Conservation (phyloP, 2,113 vertebrate species). For the Phrynosoma blainvillii region DNA sequence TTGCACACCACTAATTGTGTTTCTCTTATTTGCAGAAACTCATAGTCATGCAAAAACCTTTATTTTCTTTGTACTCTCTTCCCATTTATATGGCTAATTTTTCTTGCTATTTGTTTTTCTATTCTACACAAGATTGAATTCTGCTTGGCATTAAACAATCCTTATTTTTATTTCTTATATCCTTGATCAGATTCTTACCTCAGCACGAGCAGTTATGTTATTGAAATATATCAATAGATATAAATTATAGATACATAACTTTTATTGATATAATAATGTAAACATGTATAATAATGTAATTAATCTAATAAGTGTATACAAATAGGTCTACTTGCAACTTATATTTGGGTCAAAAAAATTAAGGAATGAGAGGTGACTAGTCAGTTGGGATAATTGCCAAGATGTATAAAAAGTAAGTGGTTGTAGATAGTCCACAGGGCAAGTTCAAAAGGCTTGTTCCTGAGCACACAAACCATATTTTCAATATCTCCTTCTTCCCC, state of each 20-base stretch:
- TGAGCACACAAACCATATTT: background rate
- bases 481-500: background rate
- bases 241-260: background rate
- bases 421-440: background rate
- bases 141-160: conserved; percentile 25
- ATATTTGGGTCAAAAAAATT: background rate
- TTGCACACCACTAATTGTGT: conserved; percentile 2
- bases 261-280: background rate
- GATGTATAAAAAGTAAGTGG: background rate
- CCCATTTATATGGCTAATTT: conserved; percentile 7
- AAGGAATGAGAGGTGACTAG: background rate
- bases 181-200: background rate
- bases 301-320: background rate
- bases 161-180: background rate
- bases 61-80: conserved; percentile 11
- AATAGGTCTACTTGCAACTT: background rate
- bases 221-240: background rate
- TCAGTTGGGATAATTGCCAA: background rate
- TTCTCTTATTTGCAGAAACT: background rate
- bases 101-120: conserved; percentile 18
- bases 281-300: background rate
- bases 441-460: background rate
- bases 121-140: conserved; percentile 15
- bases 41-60: background rate
- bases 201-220: background rate